Evolutionary conservation across 2,113 vertebrate genomes (phyloP).

Genomic region (Limanda limanda): DNA sequence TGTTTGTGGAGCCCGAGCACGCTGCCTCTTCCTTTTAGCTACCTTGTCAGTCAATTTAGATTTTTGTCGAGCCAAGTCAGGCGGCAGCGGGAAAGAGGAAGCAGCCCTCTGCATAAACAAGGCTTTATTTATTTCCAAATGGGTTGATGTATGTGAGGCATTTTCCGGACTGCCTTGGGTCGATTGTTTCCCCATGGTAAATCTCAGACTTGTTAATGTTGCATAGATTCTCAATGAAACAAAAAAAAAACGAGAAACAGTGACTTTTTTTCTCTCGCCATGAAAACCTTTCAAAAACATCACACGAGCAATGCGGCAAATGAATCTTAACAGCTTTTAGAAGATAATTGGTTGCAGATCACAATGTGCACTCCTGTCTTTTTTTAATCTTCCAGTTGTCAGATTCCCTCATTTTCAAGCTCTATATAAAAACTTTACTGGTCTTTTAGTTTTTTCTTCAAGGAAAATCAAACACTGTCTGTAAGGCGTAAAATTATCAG

Average conservation of each 20-base stretch:
- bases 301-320: neutral
- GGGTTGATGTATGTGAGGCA: neutral
- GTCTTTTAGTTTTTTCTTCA: neutral
- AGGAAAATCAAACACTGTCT: conserved; percentile 31
- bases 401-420: conserved; percentile 18
- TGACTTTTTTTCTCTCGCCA: neutral
- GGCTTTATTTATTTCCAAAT: conserved; percentile 19
- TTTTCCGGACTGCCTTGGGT: conserved; percentile 21
- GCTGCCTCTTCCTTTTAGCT: conserved; percentile 26
- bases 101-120: conserved; percentile 17
- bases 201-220: conserved; percentile 8
- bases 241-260: neutral
- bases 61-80: conserved; percentile 26
- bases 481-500: neutral
- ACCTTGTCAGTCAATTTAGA: conserved; percentile 44
- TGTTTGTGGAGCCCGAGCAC: neutral
- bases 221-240: conserved; percentile 20
- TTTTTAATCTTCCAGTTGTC: conserved; percentile 16
- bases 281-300: conserved; percentile 1
- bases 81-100: neutral
- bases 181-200: conserved; percentile 11
- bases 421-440: conserved; percentile 15
- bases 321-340: conserved; percentile 12
- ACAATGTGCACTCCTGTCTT: neutral
- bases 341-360: conserved; percentile 20